Evolutionary conservation across 2,113 vertebrate species (phyloP).

Genomic region (Corapipo altera): DNA sequence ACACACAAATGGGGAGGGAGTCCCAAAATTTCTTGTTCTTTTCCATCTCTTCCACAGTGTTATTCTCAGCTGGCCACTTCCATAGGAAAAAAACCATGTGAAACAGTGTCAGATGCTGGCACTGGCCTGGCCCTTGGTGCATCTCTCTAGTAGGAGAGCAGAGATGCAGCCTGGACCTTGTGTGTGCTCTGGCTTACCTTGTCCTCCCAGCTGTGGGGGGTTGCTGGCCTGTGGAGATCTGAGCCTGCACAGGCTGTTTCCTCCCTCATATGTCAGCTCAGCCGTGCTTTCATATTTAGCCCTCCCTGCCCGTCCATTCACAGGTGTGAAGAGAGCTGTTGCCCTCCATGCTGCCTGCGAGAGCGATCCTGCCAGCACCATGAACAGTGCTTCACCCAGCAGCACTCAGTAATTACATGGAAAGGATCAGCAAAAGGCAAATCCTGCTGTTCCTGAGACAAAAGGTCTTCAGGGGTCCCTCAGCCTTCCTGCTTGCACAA

Average conservation of each 20-base stretch:
- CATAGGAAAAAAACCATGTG: not conserved
- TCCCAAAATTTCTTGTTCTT: not conserved
- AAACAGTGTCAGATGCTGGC: not conserved
- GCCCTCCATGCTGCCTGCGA: fast-evolving
- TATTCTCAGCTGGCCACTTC: not conserved
- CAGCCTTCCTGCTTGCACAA: not conserved
- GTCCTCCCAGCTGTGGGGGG: not conserved
- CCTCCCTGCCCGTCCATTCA: fast-evolving
- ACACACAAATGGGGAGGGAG: not conserved
- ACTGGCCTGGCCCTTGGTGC: not conserved
- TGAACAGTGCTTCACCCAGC: fast-evolving
- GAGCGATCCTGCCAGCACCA: not conserved
- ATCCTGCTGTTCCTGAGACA: not conserved
- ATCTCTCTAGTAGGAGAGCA: not conserved
- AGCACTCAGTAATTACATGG: not conserved
- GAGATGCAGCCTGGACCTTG: not conserved
- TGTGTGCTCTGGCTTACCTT: not conserved
- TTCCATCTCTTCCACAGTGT: not conserved
- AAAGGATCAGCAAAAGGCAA: not conserved
- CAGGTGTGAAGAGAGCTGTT: not conserved
- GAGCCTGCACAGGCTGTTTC: not conserved
- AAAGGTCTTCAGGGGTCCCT: not conserved
- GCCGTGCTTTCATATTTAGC: not conserved
- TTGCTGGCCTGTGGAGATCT: not conserved
- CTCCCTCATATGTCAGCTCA: not conserved